A percentile compares a stretch with the other conserved stretches of the same genome.
phyloP scores from a whole-genome alignment of 2,113 vertebrate genomes.

The Taxidea taxus region DNA sequence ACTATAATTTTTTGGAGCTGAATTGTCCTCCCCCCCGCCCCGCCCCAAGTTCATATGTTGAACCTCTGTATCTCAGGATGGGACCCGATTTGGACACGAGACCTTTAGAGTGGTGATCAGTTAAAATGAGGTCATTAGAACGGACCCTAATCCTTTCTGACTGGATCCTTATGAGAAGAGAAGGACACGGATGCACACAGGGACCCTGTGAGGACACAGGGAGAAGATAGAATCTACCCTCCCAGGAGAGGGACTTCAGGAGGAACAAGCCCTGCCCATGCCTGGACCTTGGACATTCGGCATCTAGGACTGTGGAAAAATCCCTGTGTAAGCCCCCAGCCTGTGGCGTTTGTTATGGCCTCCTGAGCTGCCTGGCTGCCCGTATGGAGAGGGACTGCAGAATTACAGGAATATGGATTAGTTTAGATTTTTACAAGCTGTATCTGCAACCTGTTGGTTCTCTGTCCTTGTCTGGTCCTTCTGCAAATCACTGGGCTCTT shows the following conservation, averaged over 20 bases:
- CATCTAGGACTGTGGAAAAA: background rate
- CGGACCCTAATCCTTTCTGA: background rate
- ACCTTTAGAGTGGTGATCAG: background rate
- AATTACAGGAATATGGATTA: background rate
- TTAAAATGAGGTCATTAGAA: background rate
- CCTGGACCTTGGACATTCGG: background rate
- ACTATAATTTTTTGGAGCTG: background rate
- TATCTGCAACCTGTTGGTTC: background rate
- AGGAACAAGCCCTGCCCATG: accelerated
- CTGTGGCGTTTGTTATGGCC: background rate
- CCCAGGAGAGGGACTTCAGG: background rate
- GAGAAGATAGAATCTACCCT: accelerated
- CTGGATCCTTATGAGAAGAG: background rate
- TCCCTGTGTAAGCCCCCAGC: too few relatives aligned
- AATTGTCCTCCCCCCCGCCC: too few relatives aligned
- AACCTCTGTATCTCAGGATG: background rate
- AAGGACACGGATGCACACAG: background rate
- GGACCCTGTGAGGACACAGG: background rate
- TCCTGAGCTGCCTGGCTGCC: accelerated
- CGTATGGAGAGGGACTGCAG: background rate
- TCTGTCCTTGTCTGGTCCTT: background rate
- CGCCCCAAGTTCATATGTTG: too few relatives aligned
- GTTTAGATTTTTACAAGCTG: background rate
- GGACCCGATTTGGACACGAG: background rate
- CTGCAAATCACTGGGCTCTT: background rate